Evolutionary conservation across 1,140 invertebrate species (phyloP), one percentile per base, ranked within the genome.

Genomic region (Ectropis grisescens): DNA sequence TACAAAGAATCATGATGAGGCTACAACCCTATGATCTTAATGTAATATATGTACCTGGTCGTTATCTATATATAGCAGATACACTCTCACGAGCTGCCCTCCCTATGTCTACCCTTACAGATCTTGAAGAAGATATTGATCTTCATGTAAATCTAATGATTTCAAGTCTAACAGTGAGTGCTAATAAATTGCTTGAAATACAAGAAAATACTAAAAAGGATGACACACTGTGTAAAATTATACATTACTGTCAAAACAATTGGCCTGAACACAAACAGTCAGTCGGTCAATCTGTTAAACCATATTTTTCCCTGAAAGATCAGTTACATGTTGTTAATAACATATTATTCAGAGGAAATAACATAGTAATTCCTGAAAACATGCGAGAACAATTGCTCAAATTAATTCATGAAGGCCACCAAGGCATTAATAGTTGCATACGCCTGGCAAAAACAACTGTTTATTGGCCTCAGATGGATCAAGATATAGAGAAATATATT

Each of bases 1-100:
- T 53, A 25, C 50, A 53, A 38, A 41, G 45, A 13, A 41, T 53
- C 14, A 48, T 48, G 45, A 39, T 53, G 11, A 45, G 38, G 36
- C 38, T 50, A 29, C 47, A 45, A 36, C 8, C 24, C 10, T 50
- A 50, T 36, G 24, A 22, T 42, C 16, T 50, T 36, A 41, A 41
- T 33, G 41, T 49, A 1, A 11, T 34, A 12, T 49, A 49, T 26
- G 41, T 37, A 13, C 35, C 16, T 34, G 47, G 47, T 25, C 23
- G 10, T 29, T 28, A 43, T 0, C 39, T 48, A 33, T 48, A 33
- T 13, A 40, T 48, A 33, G 33, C 46, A 29, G 37, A 49, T 40
- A 44, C 40, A 1, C 34, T 44, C 29, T 43, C 47, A 26, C 31
- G 41, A 22, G 41, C 47, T 35, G 33, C 41, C 14, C 24, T 44